A percentile compares a stretch with the other conserved stretches of the same genome.
Evolutionary conservation across 2,113 vertebrate genomes (phyloP).

Genomic region (Rhodinocichla rosea): DNA sequence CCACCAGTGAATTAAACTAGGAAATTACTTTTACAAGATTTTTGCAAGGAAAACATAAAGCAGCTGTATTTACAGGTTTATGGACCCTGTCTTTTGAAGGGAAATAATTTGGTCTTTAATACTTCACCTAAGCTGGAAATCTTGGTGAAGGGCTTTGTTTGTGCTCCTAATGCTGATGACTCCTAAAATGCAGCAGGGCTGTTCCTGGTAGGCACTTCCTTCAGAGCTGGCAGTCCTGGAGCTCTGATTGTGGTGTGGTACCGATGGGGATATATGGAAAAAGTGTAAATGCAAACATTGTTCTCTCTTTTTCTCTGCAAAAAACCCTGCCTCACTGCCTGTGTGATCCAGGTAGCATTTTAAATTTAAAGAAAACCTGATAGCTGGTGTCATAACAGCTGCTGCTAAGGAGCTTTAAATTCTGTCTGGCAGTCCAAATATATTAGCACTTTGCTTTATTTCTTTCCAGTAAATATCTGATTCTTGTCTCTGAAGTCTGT

Average conservation of each 20-base stretch:
- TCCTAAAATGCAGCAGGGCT: not conserved
- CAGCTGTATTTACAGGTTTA: not conserved
- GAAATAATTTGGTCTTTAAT: not conserved
- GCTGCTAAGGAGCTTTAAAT: not conserved
- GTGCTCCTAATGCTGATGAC: not conserved
- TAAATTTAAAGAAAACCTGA: not conserved
- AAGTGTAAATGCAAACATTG: not conserved
- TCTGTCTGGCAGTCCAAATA: not conserved
- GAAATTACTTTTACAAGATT: not conserved
- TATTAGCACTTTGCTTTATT: not conserved
- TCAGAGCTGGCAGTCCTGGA: not conserved
- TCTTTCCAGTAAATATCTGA: not conserved
- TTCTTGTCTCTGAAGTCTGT: not conserved
- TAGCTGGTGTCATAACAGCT: not conserved
- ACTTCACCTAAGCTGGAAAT: not conserved
- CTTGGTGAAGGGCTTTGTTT: not conserved
- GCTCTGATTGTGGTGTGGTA: not conserved
- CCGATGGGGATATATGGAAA: rapidly evolving
- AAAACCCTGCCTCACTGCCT: not conserved
- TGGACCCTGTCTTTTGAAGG: not conserved
- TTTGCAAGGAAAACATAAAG: not conserved
- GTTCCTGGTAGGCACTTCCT: not conserved
- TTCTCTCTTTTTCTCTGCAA: not conserved
- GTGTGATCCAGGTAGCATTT: not conserved
- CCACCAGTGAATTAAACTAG: not conserved